Conservation (phyloP, 2,888 invertebrate species). For the Tipula vernalis region DNA sequence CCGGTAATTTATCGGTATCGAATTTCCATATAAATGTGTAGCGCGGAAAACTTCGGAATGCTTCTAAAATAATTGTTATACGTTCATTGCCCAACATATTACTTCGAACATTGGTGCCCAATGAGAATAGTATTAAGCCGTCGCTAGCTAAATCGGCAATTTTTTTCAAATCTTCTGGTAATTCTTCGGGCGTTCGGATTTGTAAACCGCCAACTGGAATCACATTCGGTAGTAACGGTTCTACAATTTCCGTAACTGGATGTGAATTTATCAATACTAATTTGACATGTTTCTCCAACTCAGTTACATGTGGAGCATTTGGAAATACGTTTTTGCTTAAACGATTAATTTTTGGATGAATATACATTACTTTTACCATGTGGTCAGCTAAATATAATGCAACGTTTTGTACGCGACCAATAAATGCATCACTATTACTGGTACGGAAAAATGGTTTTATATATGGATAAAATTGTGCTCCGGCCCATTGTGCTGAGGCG, state of each 20-base stretch:
- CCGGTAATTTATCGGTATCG: slow-evolving; percentile 16
- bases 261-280: slow-evolving; percentile 19
- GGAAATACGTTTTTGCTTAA: neutral
- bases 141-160: slow-evolving; percentile 25
- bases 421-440: neutral
- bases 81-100: slow-evolving; percentile 17
- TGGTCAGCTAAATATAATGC: neutral
- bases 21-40: slow-evolving; percentile 33
- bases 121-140: slow-evolving; percentile 28
- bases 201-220: slow-evolving; percentile 21
- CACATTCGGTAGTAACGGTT: slow-evolving; percentile 15
- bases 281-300: slow-evolving; percentile 7
- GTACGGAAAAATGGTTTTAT: slow-evolving; percentile 16
- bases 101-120: slow-evolving; percentile 26
- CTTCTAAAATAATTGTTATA: slow-evolving; percentile 21
- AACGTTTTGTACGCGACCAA: neutral
- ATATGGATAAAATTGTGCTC: slow-evolving; percentile 19
- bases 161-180: slow-evolving; percentile 20
- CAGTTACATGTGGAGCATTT: neutral
- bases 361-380: neutral
- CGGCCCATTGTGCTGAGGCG: slow-evolving; percentile 20
- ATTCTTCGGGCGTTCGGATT: slow-evolving; percentile 16
- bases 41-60: slow-evolving; percentile 23
- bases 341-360: neutral
- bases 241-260: neutral